These are phyloP conservation scores for Pyrochroa serraticornis DNA, from an alignment of 2,888 invertebrate genomes.

Conservation along the genomic window DNA sequence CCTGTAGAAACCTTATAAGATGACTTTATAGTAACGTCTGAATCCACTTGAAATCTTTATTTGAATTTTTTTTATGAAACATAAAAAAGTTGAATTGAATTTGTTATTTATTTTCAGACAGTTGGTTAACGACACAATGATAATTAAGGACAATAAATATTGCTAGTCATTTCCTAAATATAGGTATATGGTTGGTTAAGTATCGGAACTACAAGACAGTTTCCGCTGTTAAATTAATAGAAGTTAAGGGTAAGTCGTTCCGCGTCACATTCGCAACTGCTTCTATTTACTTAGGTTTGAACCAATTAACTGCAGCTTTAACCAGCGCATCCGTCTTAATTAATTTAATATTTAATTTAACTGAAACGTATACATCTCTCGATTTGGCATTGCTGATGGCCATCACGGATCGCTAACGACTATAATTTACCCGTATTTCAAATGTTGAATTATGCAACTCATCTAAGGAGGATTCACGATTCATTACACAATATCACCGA, in stretches of 20 bases:
- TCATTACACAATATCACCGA: conserved; percentile 5
- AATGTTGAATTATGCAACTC: conserved; percentile 19
- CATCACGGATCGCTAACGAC: conserved; percentile 5
- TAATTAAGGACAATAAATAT: conserved; percentile 36
- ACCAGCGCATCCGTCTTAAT: neutral
- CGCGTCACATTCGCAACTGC: too few species aligned
- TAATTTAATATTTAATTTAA: conserved; percentile 10
- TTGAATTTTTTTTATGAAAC: too few species aligned
- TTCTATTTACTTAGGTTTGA: too few species aligned
- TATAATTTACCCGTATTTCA: conserved; percentile 16
- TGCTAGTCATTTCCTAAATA: conserved; percentile 42
- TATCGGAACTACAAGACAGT: conserved; percentile 33
- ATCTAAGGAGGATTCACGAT: conserved; percentile 3
- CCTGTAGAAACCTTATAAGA: too few species aligned
- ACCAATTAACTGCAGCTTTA: too few species aligned
- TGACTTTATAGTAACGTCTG: too few species aligned
- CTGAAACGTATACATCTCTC: neutral
- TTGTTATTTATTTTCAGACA: conserved; percentile 26
- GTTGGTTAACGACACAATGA: conserved; percentile 34
- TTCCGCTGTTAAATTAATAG: conserved; percentile 31
- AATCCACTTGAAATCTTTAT: too few species aligned
- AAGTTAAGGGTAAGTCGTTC: neutral
- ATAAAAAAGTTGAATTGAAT: too few species aligned
- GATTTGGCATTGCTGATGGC: conserved; percentile 4
- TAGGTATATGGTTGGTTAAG: conserved; percentile 28